Percentiles rank a stretch among this genome's conserved stretches.
These are phyloP conservation scores for Diorhabda sublineata DNA, from an alignment of 1,140 invertebrate species.

Conservation along the genomic window DNA sequence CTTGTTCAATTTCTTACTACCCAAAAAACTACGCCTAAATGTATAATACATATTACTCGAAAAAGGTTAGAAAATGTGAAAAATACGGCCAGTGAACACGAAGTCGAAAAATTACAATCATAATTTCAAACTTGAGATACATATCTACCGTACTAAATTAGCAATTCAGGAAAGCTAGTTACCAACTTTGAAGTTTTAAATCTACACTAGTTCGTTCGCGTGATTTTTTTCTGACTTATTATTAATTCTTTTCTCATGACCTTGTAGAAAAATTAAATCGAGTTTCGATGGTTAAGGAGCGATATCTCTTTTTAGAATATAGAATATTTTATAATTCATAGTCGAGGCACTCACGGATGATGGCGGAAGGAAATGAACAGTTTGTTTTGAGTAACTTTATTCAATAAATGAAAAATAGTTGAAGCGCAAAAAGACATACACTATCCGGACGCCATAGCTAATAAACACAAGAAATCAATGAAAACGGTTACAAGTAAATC, in stretches of 20 bases:
- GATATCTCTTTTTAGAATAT: slow-evolving; percentile 4
- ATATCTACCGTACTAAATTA: slow-evolving; percentile 40
- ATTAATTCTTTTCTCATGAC: slow-evolving; percentile 35
- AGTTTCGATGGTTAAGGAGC: slow-evolving; percentile 19
- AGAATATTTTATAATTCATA: slow-evolving; percentile 4
- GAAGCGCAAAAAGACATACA: too few species aligned
- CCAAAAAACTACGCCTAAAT: background rate
- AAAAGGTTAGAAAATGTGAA: slow-evolving; percentile 24
- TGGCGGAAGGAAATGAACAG: background rate
- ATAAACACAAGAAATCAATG: too few species aligned
- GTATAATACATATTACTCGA: background rate
- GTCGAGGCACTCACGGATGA: slow-evolving; percentile 12
- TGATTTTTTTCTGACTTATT: slow-evolving; percentile 34
- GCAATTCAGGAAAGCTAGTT: slow-evolving; percentile 33
- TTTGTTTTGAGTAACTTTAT: too few species aligned
- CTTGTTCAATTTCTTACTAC: background rate
- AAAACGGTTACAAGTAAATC: too few species aligned
- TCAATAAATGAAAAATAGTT: too few species aligned
- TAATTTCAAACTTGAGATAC: slow-evolving; percentile 36
- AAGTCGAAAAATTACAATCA: slow-evolving; percentile 39
- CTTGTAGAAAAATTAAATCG: slow-evolving; percentile 30
- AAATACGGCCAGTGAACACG: slow-evolving; percentile 31
- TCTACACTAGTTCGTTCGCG: slow-evolving; percentile 24
- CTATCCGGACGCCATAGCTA: too few species aligned
- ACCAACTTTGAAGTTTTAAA: slow-evolving; percentile 31